Percentiles rank a stretch among this genome's conserved stretches.
These are phyloP conservation scores for Drosophila tropicalis DNA, from an alignment of 1,140 invertebrate genomes.

Conservation along the genomic window DNA sequence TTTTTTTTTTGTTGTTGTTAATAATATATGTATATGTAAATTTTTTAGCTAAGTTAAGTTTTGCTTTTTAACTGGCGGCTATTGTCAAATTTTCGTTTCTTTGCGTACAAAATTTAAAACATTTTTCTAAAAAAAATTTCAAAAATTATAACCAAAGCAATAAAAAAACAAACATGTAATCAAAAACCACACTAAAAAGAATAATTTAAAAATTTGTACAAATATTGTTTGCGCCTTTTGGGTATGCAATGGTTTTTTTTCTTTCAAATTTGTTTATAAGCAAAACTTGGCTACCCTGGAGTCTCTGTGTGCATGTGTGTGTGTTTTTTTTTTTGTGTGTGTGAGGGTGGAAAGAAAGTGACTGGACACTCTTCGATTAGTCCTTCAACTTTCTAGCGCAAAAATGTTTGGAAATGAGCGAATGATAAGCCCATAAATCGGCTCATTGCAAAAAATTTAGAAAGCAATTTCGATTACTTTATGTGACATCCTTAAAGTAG, in stretches of 20 bases:
- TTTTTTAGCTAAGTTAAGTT: slow-evolving; percentile 11
- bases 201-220: not conserved
- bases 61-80: slow-evolving; percentile 17
- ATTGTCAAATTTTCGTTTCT: slow-evolving; percentile 41
- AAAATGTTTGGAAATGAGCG: not conserved
- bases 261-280: not conserved
- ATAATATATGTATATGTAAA: slow-evolving; percentile 2
- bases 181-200: slow-evolving; percentile 28
- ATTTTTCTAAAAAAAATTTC: slow-evolving; percentile 25
- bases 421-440: not conserved
- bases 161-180: slow-evolving; percentile 17
- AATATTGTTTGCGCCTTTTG: slow-evolving; percentile 28
- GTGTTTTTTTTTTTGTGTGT: not conserved
- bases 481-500: not conserved
- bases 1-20: not conserved
- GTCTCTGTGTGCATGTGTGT: not conserved
- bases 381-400: not conserved
- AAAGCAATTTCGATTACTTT: not conserved
- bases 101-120: slow-evolving; percentile 23
- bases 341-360: slow-evolving; percentile 3
- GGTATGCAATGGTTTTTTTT: slow-evolving; percentile 31
- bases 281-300: slow-evolving; percentile 6
- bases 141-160: not conserved
- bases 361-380: not conserved
- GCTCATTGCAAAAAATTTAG: not conserved